Conservation (phyloP, 2,888 invertebrate genomes). For the Torymus aiolomorphi region DNA sequence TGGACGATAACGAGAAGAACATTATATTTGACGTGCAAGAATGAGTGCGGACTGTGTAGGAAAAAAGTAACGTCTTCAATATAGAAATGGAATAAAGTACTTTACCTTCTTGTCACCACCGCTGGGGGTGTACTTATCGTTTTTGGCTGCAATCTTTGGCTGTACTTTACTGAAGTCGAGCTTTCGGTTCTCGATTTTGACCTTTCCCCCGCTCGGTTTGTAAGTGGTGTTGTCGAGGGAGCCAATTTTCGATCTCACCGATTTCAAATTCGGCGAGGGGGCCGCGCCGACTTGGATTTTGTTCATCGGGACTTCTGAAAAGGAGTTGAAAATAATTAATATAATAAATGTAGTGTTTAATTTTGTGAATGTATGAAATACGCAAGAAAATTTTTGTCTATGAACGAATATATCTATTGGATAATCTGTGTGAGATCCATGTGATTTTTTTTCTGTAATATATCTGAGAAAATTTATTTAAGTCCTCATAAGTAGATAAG, state of each 20-base stretch:
- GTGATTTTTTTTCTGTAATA: too few relatives aligned
- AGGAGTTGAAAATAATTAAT: neutral
- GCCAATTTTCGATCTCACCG: constrained; percentile 94
- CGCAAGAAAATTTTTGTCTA: too few relatives aligned
- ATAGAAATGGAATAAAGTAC: too few relatives aligned
- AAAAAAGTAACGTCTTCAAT: too few relatives aligned
- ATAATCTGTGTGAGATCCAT: too few relatives aligned
- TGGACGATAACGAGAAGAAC: too few relatives aligned
- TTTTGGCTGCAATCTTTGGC: constrained; percentile 93
- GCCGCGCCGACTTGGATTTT: constrained; percentile 94
- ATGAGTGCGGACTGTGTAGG: too few relatives aligned
- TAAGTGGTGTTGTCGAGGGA: constrained; percentile 93
- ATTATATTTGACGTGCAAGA: too few relatives aligned
- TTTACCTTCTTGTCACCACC: constrained; percentile 93
- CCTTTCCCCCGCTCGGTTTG: constrained; percentile 91
- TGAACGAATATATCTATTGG: too few relatives aligned
- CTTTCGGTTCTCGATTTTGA: constrained; percentile 92
- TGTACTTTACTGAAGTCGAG: constrained; percentile 89
- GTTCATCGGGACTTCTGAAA: constrained; percentile 90
- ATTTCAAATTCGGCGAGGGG: constrained; percentile 93
- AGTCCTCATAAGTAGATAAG: too few relatives aligned
- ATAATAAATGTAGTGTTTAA: neutral
- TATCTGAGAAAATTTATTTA: too few relatives aligned
- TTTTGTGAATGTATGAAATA: neutral
- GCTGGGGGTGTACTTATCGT: constrained; percentile 90